Evolutionary conservation across 2,113 vertebrate species (phyloP).

Genomic region (Periophthalmodon schlosseri): DNA sequence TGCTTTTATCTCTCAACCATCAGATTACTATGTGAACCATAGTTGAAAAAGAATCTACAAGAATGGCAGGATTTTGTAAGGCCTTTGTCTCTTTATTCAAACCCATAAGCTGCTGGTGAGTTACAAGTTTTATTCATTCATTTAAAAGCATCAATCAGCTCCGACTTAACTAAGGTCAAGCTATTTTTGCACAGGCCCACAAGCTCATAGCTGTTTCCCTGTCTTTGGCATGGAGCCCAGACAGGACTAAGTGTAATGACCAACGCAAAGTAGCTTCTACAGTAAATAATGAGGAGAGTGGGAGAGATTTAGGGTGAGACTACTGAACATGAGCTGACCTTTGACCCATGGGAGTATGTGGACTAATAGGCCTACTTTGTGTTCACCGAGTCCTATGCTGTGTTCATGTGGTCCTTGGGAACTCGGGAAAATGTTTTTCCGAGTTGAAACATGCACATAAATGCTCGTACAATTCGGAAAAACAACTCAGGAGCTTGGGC

Average conservation of each 20-base stretch:
- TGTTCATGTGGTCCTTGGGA: too few relatives aligned
- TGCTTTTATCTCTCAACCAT: not conserved
- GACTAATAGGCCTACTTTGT: conserved; percentile 20
- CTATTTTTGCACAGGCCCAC: conserved; percentile 42
- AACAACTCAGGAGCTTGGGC: too few relatives aligned
- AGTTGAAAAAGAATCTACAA: conserved; percentile 28
- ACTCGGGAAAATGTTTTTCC: too few relatives aligned
- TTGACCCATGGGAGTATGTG: conserved; percentile 28
- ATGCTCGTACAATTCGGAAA: too few relatives aligned
- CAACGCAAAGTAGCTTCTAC: conserved; percentile 42
- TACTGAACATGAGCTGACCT: conserved; percentile 30
- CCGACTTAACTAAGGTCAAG: conserved; percentile 54
- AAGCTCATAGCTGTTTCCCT: conserved; percentile 29
- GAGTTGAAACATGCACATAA: too few relatives aligned
- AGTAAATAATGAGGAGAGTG: conserved; percentile 55
- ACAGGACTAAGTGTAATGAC: conserved; percentile 43
- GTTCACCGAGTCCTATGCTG: not conserved
- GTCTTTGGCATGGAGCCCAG: conserved; percentile 37
- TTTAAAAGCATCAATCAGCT: conserved; percentile 49
- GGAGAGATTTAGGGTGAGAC: conserved; percentile 39
- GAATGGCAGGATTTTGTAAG: conserved; percentile 64
- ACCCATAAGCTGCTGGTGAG: conserved; percentile 52
- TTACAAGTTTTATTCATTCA: conserved; percentile 59
- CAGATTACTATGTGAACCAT: too few relatives aligned
- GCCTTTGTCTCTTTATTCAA: conserved; percentile 48